These are phyloP conservation scores for Sandelia bainsii DNA, from an alignment of 2,797 vertebrate species.

Conservation along the genomic window DNA sequence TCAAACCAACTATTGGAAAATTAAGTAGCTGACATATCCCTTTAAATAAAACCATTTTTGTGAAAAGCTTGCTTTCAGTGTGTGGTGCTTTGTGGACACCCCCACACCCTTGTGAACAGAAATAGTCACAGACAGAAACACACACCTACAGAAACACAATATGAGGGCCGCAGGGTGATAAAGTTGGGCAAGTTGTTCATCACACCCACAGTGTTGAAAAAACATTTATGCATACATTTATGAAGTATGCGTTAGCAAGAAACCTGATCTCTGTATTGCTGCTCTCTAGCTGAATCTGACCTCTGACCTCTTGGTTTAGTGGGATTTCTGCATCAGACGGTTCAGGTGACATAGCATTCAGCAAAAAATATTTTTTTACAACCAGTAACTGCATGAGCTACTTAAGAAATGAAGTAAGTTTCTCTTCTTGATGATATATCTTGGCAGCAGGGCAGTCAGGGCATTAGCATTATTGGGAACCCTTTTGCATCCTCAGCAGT, in stretches of 20 bases:
- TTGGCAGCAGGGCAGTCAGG: not conserved
- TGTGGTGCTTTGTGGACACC: slow-evolving; percentile 45
- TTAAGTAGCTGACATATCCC: not conserved
- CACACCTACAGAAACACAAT: slow-evolving; percentile 52
- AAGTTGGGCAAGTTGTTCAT: slow-evolving; percentile 31
- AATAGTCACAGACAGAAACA: slow-evolving; percentile 64
- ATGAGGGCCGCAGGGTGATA: slow-evolving; percentile 32
- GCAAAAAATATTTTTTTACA: too few species aligned
- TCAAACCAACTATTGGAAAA: slow-evolving; percentile 8
- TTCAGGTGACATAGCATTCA: not conserved
- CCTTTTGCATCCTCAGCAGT: not conserved
- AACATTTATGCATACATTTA: not conserved
- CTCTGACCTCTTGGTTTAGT: not conserved
- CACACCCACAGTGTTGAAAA: slow-evolving; percentile 11
- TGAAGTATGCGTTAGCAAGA: slow-evolving; percentile 11
- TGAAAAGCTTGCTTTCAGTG: slow-evolving; percentile 14
- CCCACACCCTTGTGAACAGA: slow-evolving; percentile 57
- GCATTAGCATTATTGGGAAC: not conserved
- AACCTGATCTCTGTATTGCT: not conserved
- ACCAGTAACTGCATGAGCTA: too few species aligned
- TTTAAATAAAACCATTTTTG: slow-evolving; percentile 28
- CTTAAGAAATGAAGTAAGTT: too few species aligned
- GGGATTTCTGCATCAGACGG: not conserved
- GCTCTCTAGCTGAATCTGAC: not conserved
- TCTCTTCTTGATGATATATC: not conserved